Base-by-base conservation (phyloP, 2,888 invertebrate species). In the Diadegma fenestrale region DNA sequence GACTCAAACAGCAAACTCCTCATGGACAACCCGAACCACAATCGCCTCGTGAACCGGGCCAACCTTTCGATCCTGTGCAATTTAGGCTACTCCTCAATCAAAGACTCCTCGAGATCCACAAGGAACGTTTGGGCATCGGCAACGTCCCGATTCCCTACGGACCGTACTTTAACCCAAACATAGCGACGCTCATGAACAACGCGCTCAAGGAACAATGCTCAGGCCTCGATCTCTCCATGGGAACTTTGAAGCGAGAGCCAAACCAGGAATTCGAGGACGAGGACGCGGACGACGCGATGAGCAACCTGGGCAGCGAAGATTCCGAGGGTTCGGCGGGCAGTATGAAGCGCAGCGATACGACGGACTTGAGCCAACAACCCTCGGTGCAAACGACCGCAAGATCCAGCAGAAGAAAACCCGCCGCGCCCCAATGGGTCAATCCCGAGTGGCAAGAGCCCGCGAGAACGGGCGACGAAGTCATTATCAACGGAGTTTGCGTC, bases 381-480 rank as follows among this genome's bases (percentile, higher is more conserved):
- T 76, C 80, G 4, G 82, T 82, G 64, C 83, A 95, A 61, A 95
- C 95, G 61, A 88, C 92, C 12, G 93, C 89, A 8, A 94, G 96
- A 90, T 95, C 96, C 66, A 97, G 97, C 80, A 95, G 98, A 87
- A 96, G 99, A 91, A 99, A 99, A 95, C 98, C 99, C 0, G 98
- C 98, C 0, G 98, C 99, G 77, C 99, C 99, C 1, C 99, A 99
- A 94, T 99, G 99, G 98, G 98, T 99, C 5, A 99, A 99, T 94
- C 99, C 99, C 8, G 98, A 98, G 90, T 97, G 97, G 97, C 97
- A 97, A 91, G 97, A 97, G 92, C 94, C 94, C 1, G 78, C 93
- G 43, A 90, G 93, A 85, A 87, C 94, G 82, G 95, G 95, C 10
- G 97, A 97, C 91, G 98, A 98, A 92, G 97, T 98, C 37, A 98